A percentile compares a stretch with the other conserved stretches of the same genome.
Evolutionary conservation across 2,797 vertebrate species (phyloP).

Genomic region (Hapalemur alaotrensis): DNA sequence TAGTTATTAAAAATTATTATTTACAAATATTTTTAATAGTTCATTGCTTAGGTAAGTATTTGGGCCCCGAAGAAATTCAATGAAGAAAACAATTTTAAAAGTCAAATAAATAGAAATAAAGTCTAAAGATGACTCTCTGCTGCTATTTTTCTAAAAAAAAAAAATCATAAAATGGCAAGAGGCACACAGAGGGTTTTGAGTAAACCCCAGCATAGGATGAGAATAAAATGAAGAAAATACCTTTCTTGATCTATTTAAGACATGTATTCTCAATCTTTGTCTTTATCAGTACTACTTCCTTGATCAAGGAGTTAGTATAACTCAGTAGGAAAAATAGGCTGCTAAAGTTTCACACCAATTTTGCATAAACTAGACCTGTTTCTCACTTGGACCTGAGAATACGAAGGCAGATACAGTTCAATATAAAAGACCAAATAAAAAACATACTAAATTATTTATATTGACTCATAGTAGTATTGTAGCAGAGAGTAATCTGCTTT

Average conservation of each 20-base stretch:
- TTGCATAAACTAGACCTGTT: background rate
- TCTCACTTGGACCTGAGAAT: background rate
- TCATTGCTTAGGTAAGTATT: background rate
- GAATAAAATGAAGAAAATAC: conserved; percentile 17
- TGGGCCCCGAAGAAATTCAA: background rate
- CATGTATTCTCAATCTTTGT: background rate
- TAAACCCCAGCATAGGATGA: background rate
- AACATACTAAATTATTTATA: background rate
- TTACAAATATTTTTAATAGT: background rate
- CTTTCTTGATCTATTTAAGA: conserved; percentile 7
- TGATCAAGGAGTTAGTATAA: background rate
- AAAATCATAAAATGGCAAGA: conserved; percentile 26
- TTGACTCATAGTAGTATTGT: background rate
- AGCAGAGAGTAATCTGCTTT: background rate
- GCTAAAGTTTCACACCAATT: background rate
- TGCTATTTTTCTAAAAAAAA: background rate
- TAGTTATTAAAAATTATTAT: background rate
- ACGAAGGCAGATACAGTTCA: background rate
- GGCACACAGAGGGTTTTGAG: background rate
- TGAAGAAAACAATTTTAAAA: background rate
- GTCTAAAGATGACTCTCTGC: background rate
- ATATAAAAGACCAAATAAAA: background rate
- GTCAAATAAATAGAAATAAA: conserved; percentile 35
- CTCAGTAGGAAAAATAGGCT: background rate
- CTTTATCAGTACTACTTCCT: background rate